Base-by-base conservation (phyloP, 1,140 invertebrate genomes). In the Drosophila jambulina region DNA sequence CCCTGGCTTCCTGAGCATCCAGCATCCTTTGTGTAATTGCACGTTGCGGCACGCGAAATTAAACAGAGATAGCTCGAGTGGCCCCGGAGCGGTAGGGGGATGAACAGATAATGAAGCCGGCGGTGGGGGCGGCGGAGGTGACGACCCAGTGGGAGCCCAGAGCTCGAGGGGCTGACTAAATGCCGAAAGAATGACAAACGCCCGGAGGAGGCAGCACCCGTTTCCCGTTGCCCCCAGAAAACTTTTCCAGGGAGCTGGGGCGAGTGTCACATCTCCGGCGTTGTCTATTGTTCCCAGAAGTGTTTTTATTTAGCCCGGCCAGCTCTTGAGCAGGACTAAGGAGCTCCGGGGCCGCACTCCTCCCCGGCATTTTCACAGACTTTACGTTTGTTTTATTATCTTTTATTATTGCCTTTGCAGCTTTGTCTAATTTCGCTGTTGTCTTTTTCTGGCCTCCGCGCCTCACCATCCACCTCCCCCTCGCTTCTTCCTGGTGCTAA, bases 321-420 rank as follows among this genome's bases (percentile, higher is more conserved):
- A 42, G 46, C 63, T 15, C 72, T 54, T 38, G 34, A 21, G 25
- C 17, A 29, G 27, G 15, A 7, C 53, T 2, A 12, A 38, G 53
- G 15, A 38, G 53, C 53, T 29, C 17, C 25, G 10, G 17, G 51
- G 19, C 13, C 32, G 12, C 19, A 15, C 34, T 56, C 36, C 21
- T 72, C 54, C 45, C 38, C 60, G 70, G 27, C 67, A 68, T 68
- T 78, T 72, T 36, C 75, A 36, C 56, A 65, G 77, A 74, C 71
- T 90, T 90, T 84, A 75, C 85, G 85, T 84, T 90, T 90, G 78
- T 88, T 90, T 88, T 83, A 91, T 91, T 91, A 84, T 74, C 83
- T 87, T 84, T 91, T 83, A 82, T 87, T 82, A 75, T 78, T 71
- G 67, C 69, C 79, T 68, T 36, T 34, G 67, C 53, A 63, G 75